phyloP scores from a whole-genome alignment of 2,113 vertebrate genomes.

The Sakesphorus luctuosus region DNA sequence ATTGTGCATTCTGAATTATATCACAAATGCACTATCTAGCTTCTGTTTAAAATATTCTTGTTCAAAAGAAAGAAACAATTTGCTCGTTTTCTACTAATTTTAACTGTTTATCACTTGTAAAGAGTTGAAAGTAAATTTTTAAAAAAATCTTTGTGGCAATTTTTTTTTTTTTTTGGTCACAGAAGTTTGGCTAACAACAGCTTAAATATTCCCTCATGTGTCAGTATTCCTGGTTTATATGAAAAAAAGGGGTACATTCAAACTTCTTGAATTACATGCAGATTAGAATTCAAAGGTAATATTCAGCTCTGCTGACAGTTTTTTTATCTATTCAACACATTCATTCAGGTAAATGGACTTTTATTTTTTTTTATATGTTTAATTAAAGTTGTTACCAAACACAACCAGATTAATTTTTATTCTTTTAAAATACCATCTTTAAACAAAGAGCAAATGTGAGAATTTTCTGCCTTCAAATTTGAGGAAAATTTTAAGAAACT shows the following conservation, averaged over 20 bases:
- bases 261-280: neutral
- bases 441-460: neutral
- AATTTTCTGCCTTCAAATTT: neutral
- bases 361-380: neutral
- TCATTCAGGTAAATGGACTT: neutral
- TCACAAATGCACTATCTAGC: rapidly evolving
- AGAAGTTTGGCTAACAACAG: neutral
- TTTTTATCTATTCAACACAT: neutral
- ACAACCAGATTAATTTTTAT: neutral
- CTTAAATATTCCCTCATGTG: neutral
- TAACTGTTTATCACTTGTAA: neutral
- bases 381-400: neutral
- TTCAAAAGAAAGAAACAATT: neutral
- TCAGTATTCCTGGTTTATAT: neutral
- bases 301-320: neutral
- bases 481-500: neutral
- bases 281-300: neutral
- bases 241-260: neutral
- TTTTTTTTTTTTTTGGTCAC: too few species aligned
- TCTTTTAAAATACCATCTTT: neutral
- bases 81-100: neutral
- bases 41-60: neutral
- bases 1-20: neutral
- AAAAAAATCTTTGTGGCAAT: neutral
- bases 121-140: neutral